Conservation (phyloP, 2,113 vertebrate genomes). For the Crotophaga sulcirostris region DNA sequence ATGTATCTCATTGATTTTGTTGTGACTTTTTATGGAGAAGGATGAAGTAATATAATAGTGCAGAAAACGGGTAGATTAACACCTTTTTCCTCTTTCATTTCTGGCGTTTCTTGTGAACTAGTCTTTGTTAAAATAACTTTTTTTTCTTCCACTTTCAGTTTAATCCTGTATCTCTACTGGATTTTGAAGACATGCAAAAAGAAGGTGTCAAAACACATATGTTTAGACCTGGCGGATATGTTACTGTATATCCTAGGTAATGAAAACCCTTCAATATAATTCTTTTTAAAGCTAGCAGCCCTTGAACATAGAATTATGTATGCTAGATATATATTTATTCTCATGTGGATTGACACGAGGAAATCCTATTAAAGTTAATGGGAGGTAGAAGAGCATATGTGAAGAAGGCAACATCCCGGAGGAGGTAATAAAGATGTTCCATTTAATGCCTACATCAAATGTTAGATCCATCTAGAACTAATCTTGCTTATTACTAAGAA, state of each 20-base stretch:
- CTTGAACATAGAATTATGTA: neutral
- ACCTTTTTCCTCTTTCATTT: neutral
- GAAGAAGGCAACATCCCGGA: slow-evolving; percentile 1
- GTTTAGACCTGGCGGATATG: neutral
- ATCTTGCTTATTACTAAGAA: slow-evolving; percentile 15
- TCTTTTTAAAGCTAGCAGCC: neutral
- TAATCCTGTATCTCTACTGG: neutral
- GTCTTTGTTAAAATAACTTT: neutral
- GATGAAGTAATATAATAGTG: neutral
- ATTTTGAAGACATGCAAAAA: neutral
- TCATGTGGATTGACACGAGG: neutral
- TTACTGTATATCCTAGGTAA: neutral
- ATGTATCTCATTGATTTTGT: neutral
- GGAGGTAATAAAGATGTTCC: slow-evolving; percentile 31
- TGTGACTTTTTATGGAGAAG: neutral
- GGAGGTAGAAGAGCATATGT: neutral
- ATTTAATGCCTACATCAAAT: slow-evolving; percentile 36
- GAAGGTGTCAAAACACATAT: neutral
- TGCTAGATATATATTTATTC: neutral
- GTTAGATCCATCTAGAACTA: slow-evolving; percentile 1
- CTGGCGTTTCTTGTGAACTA: neutral
- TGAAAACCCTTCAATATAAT: neutral
- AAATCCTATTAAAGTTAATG: slow-evolving; percentile 32
- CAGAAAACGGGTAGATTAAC: neutral
- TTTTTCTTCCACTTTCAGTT: neutral